phyloP scores from a whole-genome alignment of 2,113 vertebrate genomes.

The Eudyptes chrysolophus region DNA sequence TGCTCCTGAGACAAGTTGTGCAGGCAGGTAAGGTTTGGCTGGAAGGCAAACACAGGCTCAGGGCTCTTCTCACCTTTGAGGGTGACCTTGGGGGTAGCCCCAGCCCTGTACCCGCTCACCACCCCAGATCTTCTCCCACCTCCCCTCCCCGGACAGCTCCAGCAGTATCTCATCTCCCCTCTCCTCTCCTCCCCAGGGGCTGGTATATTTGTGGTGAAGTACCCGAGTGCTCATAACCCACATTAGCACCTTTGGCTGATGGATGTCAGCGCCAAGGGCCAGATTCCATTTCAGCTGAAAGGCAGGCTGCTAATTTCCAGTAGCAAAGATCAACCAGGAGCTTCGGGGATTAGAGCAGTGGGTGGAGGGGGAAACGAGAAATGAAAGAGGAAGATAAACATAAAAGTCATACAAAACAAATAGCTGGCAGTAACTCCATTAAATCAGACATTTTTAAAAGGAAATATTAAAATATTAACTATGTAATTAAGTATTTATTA shows the following conservation, averaged over 20 bases:
- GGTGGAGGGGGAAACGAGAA: neutral
- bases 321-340: neutral
- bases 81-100: neutral
- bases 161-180: neutral
- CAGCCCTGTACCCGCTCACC: neutral
- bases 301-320: neutral
- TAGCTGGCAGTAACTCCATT: slow-evolving; percentile 40
- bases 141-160: neutral
- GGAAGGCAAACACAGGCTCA: neutral
- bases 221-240: neutral
- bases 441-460: slow-evolving; percentile 38
- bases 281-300: neutral
- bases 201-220: neutral
- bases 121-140: neutral
- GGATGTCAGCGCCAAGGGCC: neutral
- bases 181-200: neutral
- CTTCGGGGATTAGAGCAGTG: neutral
- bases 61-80: neutral
- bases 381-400: slow-evolving; percentile 41
- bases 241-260: neutral
- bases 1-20: neutral
- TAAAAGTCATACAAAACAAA: slow-evolving; percentile 59
- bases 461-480: slow-evolving; percentile 65
- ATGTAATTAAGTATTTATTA: slow-evolving; percentile 63
- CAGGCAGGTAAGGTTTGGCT: neutral